These are phyloP conservation scores for Zaprionus ghesquierei DNA, from an alignment of 1,140 invertebrate genomes.

Conservation along the genomic window DNA sequence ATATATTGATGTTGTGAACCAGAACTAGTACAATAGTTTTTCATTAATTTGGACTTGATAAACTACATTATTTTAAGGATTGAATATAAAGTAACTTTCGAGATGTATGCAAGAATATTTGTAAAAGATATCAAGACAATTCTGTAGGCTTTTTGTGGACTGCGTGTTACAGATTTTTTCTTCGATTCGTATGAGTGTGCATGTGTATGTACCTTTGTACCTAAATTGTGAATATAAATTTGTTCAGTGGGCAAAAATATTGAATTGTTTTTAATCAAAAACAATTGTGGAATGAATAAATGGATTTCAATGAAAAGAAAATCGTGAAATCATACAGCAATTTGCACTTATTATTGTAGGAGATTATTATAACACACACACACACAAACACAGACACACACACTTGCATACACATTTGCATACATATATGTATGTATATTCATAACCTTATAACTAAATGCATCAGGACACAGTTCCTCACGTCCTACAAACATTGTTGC, in stretches of 20 bases:
- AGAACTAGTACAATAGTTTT: slow-evolving; percentile 11
- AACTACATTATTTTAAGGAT: neutral
- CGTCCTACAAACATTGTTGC: slow-evolving; percentile 17
- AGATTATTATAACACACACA: neutral
- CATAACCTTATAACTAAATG: slow-evolving; percentile 33
- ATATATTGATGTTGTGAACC: slow-evolving; percentile 43
- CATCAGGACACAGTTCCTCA: slow-evolving; percentile 22
- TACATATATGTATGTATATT: slow-evolving; percentile 13
- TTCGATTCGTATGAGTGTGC: slow-evolving; percentile 21
- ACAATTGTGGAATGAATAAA: neutral
- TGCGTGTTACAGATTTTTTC: slow-evolving; percentile 52
- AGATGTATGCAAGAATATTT: neutral
- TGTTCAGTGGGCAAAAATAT: slow-evolving; percentile 3
- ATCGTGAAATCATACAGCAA: neutral
- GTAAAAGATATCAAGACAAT: neutral
- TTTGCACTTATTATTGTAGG: neutral
- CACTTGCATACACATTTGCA: slow-evolving; percentile 7
- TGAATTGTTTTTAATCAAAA: neutral
- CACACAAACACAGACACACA: neutral
- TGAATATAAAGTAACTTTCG: neutral
- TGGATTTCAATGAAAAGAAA: neutral
- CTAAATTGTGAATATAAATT: neutral
- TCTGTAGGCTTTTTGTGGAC: slow-evolving; percentile 34
- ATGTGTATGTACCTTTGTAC: slow-evolving; percentile 9
- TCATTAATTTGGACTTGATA: slow-evolving; percentile 1